Base-by-base conservation (phyloP, 2,888 invertebrate species). In the Aromia moschata region DNA sequence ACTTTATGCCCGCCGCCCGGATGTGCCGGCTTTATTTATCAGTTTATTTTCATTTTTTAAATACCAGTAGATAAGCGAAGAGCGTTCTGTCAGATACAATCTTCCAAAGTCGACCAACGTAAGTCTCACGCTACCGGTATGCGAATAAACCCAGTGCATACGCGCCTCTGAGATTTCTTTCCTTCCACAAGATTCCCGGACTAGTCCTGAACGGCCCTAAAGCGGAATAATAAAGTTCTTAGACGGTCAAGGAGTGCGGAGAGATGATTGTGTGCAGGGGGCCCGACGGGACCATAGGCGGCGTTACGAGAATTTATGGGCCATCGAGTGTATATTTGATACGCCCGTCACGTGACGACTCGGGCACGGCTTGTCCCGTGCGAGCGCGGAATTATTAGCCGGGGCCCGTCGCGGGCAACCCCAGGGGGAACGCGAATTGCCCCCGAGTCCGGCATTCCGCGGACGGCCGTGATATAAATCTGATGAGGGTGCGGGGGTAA, bases 201-300 rank as follows among this genome's bases (percentile, higher is more conserved):
- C n/a, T 10, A 11, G 15, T 40, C 41, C 52, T 7, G 12, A 25
- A 41, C 1, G 52, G 41, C 52, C 52, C 52, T 52, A 52, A 52
- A 52, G 52, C 40, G 40, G 52, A 52, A 52, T 52, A 52, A 52
- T 52, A 52, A 52, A 52, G 52, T 41, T 38, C 16, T 41, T 30
- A 17, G 31, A 12, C 14, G 52, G 52, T 41, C 52, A 52, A 41
- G 40, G 52, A 37, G 15, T 18, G 47, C 17, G 11, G 14, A 37
- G 18, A n/a, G 36, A 49, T 52, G 31, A 17, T 52, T 31, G 40
- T 16, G 40, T 31, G 41, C 14, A n/a, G 14, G 52, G 31, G 52
- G 40, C n/a, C 52, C 52, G 41, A 31, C 37, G 55, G 55, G 55
- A 45, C 15, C 43, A 20, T 10, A 38, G 40, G 17, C 38, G 30